phyloP scores from a whole-genome alignment of 2,888 invertebrate genomes.

The Barypeithes pellucidus region DNA sequence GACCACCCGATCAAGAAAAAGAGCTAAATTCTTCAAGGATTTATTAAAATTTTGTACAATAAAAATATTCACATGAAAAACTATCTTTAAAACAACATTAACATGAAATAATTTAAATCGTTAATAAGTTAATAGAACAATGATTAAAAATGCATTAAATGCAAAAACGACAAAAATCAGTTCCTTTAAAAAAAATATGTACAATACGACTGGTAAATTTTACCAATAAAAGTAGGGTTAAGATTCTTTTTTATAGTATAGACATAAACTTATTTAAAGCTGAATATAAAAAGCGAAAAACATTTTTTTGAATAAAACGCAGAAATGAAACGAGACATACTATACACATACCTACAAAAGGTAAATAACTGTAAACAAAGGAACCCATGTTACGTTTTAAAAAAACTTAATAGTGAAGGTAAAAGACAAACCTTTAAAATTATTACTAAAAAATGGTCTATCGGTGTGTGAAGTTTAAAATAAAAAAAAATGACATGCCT shows the following conservation, averaged over 20 bases:
- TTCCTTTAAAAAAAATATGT: conserved; percentile 57
- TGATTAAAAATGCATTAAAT: conserved; percentile 62
- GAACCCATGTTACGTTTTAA: conserved; percentile 5
- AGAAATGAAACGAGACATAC: conserved; percentile 22
- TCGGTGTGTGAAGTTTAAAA: no score
- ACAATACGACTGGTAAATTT: conserved; percentile 54
- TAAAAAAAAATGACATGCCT: no score
- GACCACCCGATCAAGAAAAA: no score
- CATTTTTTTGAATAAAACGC: conserved; percentile 29
- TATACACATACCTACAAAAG: conserved; percentile 34
- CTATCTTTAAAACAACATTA: conserved; percentile 60
- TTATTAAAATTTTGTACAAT: conserved; percentile 51
- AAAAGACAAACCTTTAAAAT: no score
- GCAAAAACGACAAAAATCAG: conserved; percentile 62
- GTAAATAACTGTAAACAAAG: not conserved
- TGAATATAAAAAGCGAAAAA: conserved; percentile 45
- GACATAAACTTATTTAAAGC: conserved; percentile 49
- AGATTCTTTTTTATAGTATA: conserved; percentile 47
- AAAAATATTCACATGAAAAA: conserved; percentile 50
- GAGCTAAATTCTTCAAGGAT: conserved; percentile 31
- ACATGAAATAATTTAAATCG: conserved; percentile 63
- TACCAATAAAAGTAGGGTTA: conserved; percentile 40
- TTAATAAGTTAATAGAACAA: conserved; percentile 65
- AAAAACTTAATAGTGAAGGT: not conserved
- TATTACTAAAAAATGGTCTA: no score